Conservation (phyloP, 2,113 vertebrate species). For the Microcebus tavaratra region DNA sequence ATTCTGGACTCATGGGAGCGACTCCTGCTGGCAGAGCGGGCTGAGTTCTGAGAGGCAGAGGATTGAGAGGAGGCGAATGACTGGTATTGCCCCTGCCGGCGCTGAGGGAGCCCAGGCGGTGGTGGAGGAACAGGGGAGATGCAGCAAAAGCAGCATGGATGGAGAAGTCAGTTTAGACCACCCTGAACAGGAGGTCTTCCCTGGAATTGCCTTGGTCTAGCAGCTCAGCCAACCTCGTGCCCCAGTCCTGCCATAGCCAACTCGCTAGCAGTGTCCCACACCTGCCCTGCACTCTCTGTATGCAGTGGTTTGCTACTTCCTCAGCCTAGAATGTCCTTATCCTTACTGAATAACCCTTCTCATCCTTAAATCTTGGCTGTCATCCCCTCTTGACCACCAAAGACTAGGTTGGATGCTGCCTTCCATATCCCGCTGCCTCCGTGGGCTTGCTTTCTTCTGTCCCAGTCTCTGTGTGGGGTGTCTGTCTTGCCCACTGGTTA, state of each 20-base stretch:
- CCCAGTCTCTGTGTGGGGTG: fast-evolving
- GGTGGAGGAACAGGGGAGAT: not conserved
- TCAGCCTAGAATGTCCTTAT: not conserved
- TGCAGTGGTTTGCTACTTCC: not conserved
- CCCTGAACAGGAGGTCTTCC: not conserved
- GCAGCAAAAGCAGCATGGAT: not conserved
- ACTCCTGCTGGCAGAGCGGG: no score
- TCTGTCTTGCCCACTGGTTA: not conserved
- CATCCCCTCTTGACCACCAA: not conserved
- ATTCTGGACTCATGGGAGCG: not conserved
- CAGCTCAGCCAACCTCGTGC: no score
- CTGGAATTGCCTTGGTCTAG: fast-evolving
- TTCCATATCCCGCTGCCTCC: not conserved
- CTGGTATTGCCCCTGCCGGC: not conserved
- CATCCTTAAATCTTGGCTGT: not conserved
- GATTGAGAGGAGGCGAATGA: no score
- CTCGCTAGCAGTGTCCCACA: no score
- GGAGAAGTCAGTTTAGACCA: not conserved
- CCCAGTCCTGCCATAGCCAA: not conserved
- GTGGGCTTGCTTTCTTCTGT: not conserved
- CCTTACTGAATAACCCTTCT: not conserved
- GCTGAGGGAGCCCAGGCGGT: no score
- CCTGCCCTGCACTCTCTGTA: fast-evolving
- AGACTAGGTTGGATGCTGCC: not conserved
- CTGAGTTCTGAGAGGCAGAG: no score